Percentiles rank a stretch among this genome's conserved stretches.
These are phyloP conservation scores for Cenopis cana DNA, from an alignment of 2,888 invertebrate species.

Conservation along the genomic window DNA sequence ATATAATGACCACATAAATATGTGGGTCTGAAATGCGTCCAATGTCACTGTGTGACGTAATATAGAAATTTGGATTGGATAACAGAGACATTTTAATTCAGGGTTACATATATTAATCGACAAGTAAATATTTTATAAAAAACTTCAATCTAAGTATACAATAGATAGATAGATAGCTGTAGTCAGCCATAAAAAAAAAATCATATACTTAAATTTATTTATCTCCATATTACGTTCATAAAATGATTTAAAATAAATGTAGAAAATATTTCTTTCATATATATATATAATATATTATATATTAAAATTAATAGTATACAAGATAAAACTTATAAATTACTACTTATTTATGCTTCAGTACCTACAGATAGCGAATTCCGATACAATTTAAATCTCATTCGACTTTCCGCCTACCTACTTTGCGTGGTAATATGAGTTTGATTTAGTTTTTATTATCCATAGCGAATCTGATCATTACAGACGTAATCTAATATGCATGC, in stretches of 20 bases:
- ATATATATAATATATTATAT: no score
- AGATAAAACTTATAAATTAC: no score
- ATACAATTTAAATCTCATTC: constrained; percentile 25
- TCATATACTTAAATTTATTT: no score
- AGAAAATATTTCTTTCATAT: no score
- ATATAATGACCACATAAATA: constrained; percentile 27
- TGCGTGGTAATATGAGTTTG: constrained; percentile 41
- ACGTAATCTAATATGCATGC: constrained; percentile 25
- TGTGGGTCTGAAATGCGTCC: constrained; percentile 22
- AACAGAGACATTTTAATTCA: background rate
- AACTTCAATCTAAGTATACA: no score
- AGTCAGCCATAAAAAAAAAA: no score
- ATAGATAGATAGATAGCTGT: no score
- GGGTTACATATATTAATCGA: background rate
- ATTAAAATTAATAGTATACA: no score
- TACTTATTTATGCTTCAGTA: no score
- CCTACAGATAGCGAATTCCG: background rate
- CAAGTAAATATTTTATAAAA: background rate
- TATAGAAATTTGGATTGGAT: constrained; percentile 12
- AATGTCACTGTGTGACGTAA: constrained; percentile 23
- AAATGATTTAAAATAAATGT: no score
- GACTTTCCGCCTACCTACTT: background rate
- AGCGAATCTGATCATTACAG: constrained; percentile 31
- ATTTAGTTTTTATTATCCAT: constrained; percentile 43
- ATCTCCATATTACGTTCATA: no score